Evolutionary conservation across 2,888 invertebrate genomes (phyloP).

Genomic region (Sarcophaga carnaria): DNA sequence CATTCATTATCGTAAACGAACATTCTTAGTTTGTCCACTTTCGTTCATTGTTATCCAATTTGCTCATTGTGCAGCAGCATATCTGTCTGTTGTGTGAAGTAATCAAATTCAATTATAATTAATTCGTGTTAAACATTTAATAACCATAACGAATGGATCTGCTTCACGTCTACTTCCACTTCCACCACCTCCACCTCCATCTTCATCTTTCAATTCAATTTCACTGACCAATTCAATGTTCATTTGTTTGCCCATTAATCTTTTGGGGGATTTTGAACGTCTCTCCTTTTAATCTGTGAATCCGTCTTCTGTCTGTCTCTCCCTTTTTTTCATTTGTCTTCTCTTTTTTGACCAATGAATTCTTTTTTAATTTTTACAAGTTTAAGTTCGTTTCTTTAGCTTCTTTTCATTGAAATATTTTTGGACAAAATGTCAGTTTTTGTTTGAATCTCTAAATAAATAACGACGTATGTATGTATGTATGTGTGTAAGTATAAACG

Average conservation of each 20-base stretch:
- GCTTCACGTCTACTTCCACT: background rate
- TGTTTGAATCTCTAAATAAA: background rate
- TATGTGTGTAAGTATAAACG: background rate
- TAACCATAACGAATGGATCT: conserved; percentile 56
- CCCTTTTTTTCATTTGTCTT: conserved; percentile 10
- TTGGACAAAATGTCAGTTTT: conserved; percentile 49
- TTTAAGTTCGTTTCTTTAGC: conserved; percentile 1
- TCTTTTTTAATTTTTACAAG: background rate
- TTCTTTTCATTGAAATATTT: conserved; percentile 7
- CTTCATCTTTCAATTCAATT: conserved; percentile 17
- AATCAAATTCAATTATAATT: conserved; percentile 59
- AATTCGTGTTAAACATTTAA: conserved; percentile 55
- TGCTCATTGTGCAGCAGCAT: background rate
- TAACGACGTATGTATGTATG: background rate
- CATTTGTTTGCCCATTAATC: conserved; percentile 56
- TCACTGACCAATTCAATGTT: conserved; percentile 33
- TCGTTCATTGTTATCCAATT: background rate
- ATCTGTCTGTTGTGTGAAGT: background rate
- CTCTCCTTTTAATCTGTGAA: conserved; percentile 9
- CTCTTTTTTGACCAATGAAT: background rate
- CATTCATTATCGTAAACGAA: background rate
- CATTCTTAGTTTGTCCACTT: background rate
- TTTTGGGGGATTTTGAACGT: conserved; percentile 33
- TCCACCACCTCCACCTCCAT: background rate
- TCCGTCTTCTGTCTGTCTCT: conserved; percentile 8